phyloP scores from a whole-genome alignment of 2,113 vertebrate species.

The Melanerpes aurifrons region DNA sequence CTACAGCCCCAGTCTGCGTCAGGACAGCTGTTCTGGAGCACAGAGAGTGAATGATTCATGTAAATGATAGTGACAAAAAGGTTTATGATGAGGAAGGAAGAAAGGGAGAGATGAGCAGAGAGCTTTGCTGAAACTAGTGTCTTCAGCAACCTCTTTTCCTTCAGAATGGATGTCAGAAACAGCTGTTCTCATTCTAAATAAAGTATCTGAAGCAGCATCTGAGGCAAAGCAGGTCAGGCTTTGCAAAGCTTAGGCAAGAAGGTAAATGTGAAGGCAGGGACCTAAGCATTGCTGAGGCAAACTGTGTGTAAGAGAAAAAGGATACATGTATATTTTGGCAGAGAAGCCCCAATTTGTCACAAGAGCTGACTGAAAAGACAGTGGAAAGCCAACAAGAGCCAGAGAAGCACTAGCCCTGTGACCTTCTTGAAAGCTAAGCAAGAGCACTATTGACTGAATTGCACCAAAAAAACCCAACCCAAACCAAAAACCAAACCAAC shows the following conservation, averaged over 20 bases:
- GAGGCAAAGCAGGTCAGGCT: slow-evolving; percentile 3
- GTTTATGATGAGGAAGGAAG: neutral
- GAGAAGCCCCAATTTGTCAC: neutral
- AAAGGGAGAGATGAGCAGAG: neutral
- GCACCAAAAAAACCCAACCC: neutral
- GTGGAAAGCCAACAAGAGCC: neutral
- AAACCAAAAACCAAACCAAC: too few relatives aligned
- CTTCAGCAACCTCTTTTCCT: neutral
- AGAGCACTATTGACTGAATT: neutral
- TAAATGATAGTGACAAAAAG: neutral
- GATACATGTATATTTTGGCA: neutral
- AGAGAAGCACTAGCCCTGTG: neutral
- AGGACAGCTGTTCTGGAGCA: neutral
- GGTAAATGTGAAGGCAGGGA: neutral
- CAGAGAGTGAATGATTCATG: neutral
- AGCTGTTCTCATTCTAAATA: neutral
- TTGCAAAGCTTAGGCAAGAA: neutral
- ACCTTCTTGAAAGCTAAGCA: neutral
- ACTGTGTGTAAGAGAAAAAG: neutral
- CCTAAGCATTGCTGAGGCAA: neutral
- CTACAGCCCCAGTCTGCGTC: neutral
- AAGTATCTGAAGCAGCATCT: neutral
- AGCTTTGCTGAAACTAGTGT: neutral
- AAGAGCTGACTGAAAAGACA: neutral
- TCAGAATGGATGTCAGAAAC: neutral